A percentile compares a stretch with the other conserved stretches of the same genome.
phyloP scores from a whole-genome alignment of 1,140 invertebrate genomes.

The Drosophila sp. region DNA sequence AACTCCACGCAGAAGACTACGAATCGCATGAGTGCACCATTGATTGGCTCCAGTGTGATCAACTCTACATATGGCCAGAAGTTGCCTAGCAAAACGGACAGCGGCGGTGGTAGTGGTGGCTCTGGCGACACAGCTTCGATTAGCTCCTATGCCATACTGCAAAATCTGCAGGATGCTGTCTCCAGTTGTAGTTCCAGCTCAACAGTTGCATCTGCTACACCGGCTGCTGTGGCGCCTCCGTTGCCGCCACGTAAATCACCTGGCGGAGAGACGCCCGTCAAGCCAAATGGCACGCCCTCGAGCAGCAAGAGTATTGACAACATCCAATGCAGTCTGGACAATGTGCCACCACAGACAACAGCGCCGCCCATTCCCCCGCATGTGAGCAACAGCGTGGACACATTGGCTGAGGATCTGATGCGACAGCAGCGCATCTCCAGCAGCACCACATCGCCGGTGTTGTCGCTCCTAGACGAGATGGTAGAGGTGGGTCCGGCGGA shows the following conservation, averaged over 20 bases:
- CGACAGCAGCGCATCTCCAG: slow-evolving; percentile 67
- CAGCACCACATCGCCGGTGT: slow-evolving; percentile 66
- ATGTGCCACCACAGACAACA: slow-evolving; percentile 80
- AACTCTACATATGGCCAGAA: slow-evolving; percentile 74
- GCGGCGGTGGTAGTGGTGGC: slow-evolving; percentile 39
- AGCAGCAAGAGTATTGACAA: slow-evolving; percentile 75
- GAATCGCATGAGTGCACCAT: slow-evolving; percentile 82
- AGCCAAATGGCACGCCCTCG: slow-evolving; percentile 48
- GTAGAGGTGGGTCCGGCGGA: slow-evolving; percentile 88
- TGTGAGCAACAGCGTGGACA: slow-evolving; percentile 66
- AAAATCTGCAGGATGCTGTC: slow-evolving; percentile 69
- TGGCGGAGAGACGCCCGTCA: slow-evolving; percentile 82
- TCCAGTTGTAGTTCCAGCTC: slow-evolving; percentile 1
- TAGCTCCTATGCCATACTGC: slow-evolving; percentile 80
- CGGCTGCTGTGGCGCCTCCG: slow-evolving; percentile 68
- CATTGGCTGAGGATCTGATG: slow-evolving; percentile 73
- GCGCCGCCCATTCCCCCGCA: slow-evolving; percentile 84
- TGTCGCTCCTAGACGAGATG: slow-evolving; percentile 76
- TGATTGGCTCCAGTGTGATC: slow-evolving; percentile 67
- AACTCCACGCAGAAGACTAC: slow-evolving; percentile 67
- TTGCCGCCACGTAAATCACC: slow-evolving; percentile 88
- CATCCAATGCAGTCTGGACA: slow-evolving; percentile 77
- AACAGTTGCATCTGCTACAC: neutral
- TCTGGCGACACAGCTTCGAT: slow-evolving; percentile 63
- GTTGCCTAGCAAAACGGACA: slow-evolving; percentile 56